Percentiles rank a stretch among this genome's conserved stretches.
phyloP scores from a whole-genome alignment of 2,113 vertebrate species.

The Fregata magnificens region DNA sequence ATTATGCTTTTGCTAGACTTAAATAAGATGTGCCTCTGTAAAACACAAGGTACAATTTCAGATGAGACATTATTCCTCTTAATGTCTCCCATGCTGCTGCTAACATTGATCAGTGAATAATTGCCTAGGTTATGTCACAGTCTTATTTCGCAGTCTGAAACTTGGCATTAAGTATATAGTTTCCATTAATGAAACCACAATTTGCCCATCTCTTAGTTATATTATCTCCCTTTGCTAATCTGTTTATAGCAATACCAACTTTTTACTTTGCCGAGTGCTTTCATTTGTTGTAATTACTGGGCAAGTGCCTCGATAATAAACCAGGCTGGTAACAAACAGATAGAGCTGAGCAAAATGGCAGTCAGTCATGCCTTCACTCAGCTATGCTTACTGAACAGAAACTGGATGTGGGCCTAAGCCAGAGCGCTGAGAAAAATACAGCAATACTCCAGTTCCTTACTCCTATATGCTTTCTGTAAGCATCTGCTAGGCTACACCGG shows the following conservation, averaged over 20 bases:
- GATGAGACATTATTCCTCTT: neutral
- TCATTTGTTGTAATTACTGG: neutral
- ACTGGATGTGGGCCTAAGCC: neutral
- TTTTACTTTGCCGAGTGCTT: neutral
- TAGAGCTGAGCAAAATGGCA: neutral
- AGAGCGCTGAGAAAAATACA: neutral
- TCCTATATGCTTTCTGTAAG: neutral
- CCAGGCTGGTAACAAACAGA: neutral
- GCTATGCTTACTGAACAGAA: neutral
- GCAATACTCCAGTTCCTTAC: neutral
- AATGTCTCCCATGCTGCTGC: neutral
- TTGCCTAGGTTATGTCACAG: neutral
- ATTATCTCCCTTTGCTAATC: neutral
- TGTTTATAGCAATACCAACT: neutral
- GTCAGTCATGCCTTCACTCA: neutral
- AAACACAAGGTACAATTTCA: neutral
- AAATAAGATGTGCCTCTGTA: neutral
- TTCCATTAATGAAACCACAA: neutral
- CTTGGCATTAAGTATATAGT: neutral
- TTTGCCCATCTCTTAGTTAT: neutral
- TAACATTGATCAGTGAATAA: neutral
- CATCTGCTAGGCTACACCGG: neutral
- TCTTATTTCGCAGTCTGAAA: neutral
- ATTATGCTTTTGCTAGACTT: neutral
- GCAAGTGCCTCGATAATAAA: neutral